phyloP scores from a whole-genome alignment of 2,888 invertebrate species.

The Thera obeliscata region DNA sequence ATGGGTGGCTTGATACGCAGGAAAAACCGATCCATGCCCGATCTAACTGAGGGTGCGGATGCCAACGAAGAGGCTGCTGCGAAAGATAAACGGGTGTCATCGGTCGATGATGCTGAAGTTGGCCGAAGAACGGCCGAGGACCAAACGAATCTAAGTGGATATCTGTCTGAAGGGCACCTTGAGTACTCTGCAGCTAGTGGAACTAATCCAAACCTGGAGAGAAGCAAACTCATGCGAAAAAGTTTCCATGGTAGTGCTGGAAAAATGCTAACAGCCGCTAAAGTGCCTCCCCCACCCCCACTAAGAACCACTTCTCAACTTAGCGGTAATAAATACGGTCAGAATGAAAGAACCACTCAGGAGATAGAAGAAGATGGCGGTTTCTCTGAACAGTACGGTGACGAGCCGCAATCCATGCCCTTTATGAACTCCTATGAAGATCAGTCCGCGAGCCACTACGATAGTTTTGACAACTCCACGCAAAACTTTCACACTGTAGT shows the following conservation, averaged over 20 bases:
- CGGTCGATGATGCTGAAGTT: slow-evolving; percentile 91
- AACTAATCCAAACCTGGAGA: slow-evolving; percentile 92
- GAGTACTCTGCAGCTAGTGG: slow-evolving; percentile 88
- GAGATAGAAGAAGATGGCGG: slow-evolving; percentile 79
- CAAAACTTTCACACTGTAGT: slow-evolving; percentile 88
- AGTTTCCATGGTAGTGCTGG: slow-evolving; percentile 94
- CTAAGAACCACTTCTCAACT: slow-evolving; percentile 94
- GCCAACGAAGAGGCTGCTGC: slow-evolving; percentile 72
- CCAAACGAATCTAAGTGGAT: slow-evolving; percentile 88
- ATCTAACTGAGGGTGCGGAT: slow-evolving; percentile 91
- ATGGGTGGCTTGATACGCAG: slow-evolving; percentile 95
- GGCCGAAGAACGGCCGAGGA: slow-evolving; percentile 86
- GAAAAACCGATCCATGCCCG: slow-evolving; percentile 96
- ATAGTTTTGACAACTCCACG: slow-evolving; percentile 70
- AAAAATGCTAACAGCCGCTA: slow-evolving; percentile 91
- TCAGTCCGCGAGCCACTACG: slow-evolving; percentile 67
- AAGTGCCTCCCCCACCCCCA: slow-evolving; percentile 94
- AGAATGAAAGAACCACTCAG: slow-evolving; percentile 76
- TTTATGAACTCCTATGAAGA: slow-evolving; percentile 82
- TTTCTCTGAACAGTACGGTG: slow-evolving; percentile 78
- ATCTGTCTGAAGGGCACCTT: slow-evolving; percentile 94
- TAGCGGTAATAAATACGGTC: slow-evolving; percentile 87
- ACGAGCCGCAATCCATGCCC: slow-evolving; percentile 86
- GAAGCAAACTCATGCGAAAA: slow-evolving; percentile 94
- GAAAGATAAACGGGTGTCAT: slow-evolving; percentile 76